These are phyloP conservation scores for Nomada lathburiana DNA, from an alignment of 2,888 invertebrate species.

Conservation along the genomic window DNA sequence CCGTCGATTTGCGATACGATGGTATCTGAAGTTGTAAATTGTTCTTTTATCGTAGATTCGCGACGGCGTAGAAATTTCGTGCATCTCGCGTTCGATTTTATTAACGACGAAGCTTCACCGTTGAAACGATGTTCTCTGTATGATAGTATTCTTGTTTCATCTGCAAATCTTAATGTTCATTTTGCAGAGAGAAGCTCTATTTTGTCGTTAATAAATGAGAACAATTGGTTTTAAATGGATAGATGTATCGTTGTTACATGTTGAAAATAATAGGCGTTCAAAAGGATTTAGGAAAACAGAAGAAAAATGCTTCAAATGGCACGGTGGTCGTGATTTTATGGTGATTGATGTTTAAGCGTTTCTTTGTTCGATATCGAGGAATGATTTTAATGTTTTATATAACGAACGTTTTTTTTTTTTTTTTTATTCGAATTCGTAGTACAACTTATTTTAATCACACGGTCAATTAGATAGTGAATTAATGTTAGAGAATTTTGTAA, in stretches of 20 bases:
- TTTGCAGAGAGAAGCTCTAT: background rate
- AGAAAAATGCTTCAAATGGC: background rate
- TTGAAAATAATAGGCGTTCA: background rate
- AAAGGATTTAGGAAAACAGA: background rate
- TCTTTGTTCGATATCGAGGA: background rate
- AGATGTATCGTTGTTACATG: slow-evolving; percentile 7
- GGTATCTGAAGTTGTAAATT: slow-evolving; percentile 5
- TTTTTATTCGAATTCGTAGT: background rate
- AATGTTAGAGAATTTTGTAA: slow-evolving; percentile 1
- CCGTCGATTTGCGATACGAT: slow-evolving; percentile 1
- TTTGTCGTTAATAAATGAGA: background rate
- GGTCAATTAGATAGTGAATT: background rate
- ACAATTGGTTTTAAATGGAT: background rate
- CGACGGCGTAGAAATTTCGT: background rate
- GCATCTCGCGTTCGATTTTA: background rate
- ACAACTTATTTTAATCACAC: background rate
- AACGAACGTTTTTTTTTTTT: background rate
- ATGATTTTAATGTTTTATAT: background rate
- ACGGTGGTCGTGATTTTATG: slow-evolving; percentile 16
- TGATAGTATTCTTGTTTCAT: background rate
- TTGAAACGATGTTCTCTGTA: background rate
- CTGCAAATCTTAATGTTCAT: background rate
- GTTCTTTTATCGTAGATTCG: background rate
- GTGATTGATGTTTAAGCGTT: background rate
- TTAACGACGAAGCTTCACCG: background rate